Base-by-base conservation (phyloP, 2,888 invertebrate genomes). In the Oxyteleia sp. region DNA sequence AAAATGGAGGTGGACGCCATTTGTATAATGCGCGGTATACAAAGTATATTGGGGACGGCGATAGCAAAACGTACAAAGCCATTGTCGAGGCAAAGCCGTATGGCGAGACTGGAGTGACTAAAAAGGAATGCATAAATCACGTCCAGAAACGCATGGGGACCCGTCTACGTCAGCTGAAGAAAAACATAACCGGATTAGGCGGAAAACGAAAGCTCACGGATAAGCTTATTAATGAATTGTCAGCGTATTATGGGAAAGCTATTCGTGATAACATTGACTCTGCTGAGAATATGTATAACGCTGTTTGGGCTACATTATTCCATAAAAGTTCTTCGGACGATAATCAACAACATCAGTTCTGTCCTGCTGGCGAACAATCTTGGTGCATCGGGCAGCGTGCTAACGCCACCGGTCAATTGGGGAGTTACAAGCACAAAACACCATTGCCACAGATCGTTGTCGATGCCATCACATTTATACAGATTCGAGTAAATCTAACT, bases 401-500 rank as follows among this genome's bases (percentile, higher is more conserved):
- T 32, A 59, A 61, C 20, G 69, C 69, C 32, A 13, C 57, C 26
- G 38, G 49, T 26, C 53, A 43, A 49, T 57, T 76, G 41, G 23
- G 55, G 5, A 47, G 26, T 20, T 71, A 69, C 41, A 18, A 68
- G 16, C 69, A 69, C 63, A 71, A 45, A 32, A n/a, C 63, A 55
- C 68, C 64, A 35, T 32, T 72, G 18, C 41, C 49, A n/a, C n/a
- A 51, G 8, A 26, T 41, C 41, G 53, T 78, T 51, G 59, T 66
- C 23, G 35, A 81, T 16, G 74, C 66, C 3, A n/a, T 45, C 2
- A 45, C n/a, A n/a, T 86, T 80, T 85, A 85, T 66, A 84, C 84
- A 81, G 69, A 81, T 81, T 64, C 84, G 59, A 86, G 84, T 63
- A 85, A 79, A 32, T 53, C 63, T 55, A 78, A 71, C 61, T 72